Percentiles rank a stretch among this genome's conserved stretches.
These are phyloP conservation scores for Heteractis magnifica DNA, from an alignment of 92 coral and sea anemone species.

Conservation along the genomic window DNA sequence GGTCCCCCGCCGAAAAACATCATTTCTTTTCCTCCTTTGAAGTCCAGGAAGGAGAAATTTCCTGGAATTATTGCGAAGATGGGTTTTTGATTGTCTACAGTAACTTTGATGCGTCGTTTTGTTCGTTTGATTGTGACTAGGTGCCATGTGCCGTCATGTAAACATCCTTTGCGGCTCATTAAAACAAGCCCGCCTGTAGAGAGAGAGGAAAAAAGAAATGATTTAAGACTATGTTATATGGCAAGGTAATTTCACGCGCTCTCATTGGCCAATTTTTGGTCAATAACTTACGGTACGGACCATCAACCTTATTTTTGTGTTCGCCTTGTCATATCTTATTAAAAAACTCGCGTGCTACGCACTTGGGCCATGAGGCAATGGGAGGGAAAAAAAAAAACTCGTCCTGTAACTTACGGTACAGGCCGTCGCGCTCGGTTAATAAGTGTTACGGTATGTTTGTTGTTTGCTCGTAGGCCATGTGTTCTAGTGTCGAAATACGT, in stretches of 20 bases:
- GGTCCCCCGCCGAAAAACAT: conserved; percentile 47
- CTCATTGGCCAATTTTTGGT: too few species aligned
- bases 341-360: too few species aligned
- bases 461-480: background rate
- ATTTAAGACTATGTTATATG: too few species aligned
- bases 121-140: conserved; percentile 26
- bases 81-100: conserved; percentile 31
- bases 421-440: too few species aligned
- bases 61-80: conserved; percentile 37
- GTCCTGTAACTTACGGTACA: too few species aligned
- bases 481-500: background rate
- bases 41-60: conserved; percentile 39
- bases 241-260: too few species aligned
- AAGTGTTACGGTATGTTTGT: too few species aligned
- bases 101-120: conserved; percentile 32
- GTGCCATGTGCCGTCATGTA: conserved; percentile 47
- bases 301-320: too few species aligned
- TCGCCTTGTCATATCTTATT: too few species aligned
- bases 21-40: conserved; percentile 39
- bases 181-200: conserved; percentile 24
- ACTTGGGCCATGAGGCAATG: too few species aligned
- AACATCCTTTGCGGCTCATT: conserved; percentile 39
- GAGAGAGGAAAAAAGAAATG: background rate
- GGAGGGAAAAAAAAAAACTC: too few species aligned
- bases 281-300: too few species aligned